Evolutionary conservation across 2,797 vertebrate species (phyloP), one percentile per base, ranked within the genome.

Genomic region (Buceros bicornis): DNA sequence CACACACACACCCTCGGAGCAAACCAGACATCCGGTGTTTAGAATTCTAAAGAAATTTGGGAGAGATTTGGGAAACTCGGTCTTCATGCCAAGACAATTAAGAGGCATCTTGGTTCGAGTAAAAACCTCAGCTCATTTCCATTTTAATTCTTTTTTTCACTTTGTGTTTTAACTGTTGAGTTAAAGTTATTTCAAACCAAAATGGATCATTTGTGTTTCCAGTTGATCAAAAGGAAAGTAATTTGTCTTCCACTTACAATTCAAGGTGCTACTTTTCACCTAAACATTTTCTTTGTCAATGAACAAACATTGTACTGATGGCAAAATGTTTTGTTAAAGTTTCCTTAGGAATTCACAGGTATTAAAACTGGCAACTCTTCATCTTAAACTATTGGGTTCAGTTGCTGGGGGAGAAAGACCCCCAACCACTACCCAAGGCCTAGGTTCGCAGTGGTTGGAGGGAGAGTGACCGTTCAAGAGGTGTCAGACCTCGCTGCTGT

Each of bases 1-100:
- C 82, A 22, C 72, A 62, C 22, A 58, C 66, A 65, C 61, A 47
- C 40, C 5, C 82, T 29, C 79, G 0, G 17, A 93, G 86, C 82
- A 90, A 93, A 87, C 90, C 96, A 95, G 96, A 94, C 82, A 92
- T 94, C 86, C 45, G 22, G 87, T 79, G 84, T 96, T 96, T 90
- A 94, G 95, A 97, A 96, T 40, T 57, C 5, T 89, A 65, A 94
- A 95, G 89, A 93, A 40, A 40, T 40, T 40, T 24, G 48, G 21
- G 24, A 48, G 19, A 48, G 89, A 88, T 93, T 95, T 91, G 91
- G 93, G 91, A 93, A 94, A 95, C 62, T 86, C 66, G 66, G 53
- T 83, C 35, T 31, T 93, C 73, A 17, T 91, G 94, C 95, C 93
- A 96, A 87, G 87, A 64, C 53, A 48, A 86, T 94, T 84, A 89